Base-by-base conservation (phyloP, 2,888 invertebrate genomes). In the Ferdinandea cuprea region DNA sequence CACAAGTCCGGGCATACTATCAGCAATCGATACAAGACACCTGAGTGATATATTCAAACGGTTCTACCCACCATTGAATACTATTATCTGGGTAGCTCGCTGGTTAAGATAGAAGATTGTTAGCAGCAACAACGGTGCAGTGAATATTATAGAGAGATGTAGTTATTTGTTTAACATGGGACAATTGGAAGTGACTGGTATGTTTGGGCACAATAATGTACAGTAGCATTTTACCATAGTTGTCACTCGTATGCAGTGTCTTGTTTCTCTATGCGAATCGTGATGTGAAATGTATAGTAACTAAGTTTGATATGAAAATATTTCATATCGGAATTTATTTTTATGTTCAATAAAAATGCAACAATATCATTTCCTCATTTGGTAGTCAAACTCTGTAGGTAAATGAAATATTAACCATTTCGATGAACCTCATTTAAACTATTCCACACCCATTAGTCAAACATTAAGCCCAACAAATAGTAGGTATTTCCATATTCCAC, bases 21-120 rank as follows among this genome's bases (percentile, higher is more conserved):
- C 80, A 69, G 80, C 63, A 76, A 80, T 80, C 80, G 80, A 74
- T 74, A 80, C 80, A 80, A 68, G 74, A 46, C 63, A 63, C 74
- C 35, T 63, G 69, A 76, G 80, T 80, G 79, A 80, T 80, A 74
- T 80, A 80, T 80, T 80, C 80, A 80, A 79, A 69, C 54, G 74
- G 74, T 74, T 69, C 73, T 69, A 58, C 80, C 69, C 74, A 69
- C 80, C 50, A 50, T 80, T 44, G 68, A 56, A 68, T 68, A 37
- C n/a, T n/a, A n/a, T n/a, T 72, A 30, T 71, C 69, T 56, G 25
- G 11, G 44, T 28, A 35, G 21, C 25, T 11, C 28, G 19, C 11
- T 48, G 7, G 48, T 48, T 19, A 17, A 61, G 61, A 63, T 71
- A 71, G 25, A 30, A 46, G 61, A 71, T 54, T 69, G 69, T 28